phyloP scores from a whole-genome alignment of 1,140 invertebrate genomes.

The Pseudobourletiella spinata region DNA sequence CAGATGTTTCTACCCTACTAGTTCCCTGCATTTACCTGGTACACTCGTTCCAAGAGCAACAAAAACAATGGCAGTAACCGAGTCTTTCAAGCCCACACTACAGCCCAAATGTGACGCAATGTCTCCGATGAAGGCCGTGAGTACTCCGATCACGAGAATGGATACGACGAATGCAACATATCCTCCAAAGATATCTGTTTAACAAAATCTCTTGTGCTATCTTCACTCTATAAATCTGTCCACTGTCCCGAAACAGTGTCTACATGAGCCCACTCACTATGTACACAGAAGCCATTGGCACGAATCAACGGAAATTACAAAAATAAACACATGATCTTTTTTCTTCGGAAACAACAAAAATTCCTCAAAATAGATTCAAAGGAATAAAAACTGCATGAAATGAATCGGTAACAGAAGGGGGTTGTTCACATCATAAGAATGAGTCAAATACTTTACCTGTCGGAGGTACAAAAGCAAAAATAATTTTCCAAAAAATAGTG shows the following conservation, averaged over 20 bases:
- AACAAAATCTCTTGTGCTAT: background rate
- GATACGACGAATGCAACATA: slow-evolving; percentile 89
- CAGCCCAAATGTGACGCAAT: slow-evolving; percentile 94
- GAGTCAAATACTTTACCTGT: slow-evolving; percentile 67
- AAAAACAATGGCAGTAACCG: slow-evolving; percentile 92
- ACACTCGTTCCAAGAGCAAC: slow-evolving; percentile 93
- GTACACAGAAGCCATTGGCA: too few species aligned
- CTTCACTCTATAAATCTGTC: background rate
- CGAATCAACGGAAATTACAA: too few species aligned
- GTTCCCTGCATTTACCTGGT: slow-evolving; percentile 62
- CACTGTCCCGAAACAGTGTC: too few species aligned
- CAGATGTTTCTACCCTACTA: slow-evolving; percentile 5
- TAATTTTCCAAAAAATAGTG: slow-evolving; percentile 94
- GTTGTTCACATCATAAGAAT: too few species aligned
- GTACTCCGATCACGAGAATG: slow-evolving; percentile 82
- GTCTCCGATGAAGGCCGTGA: slow-evolving; percentile 91
- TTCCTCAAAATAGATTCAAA: too few species aligned
- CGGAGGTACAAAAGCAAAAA: slow-evolving; percentile 95
- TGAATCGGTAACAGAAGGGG: too few species aligned
- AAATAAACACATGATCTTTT: too few species aligned
- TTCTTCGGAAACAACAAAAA: too few species aligned
- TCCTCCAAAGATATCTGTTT: slow-evolving; percentile 65
- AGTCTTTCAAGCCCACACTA: slow-evolving; percentile 90
- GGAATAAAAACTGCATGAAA: too few species aligned
- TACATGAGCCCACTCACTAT: too few species aligned